Base-by-base conservation (phyloP, 30 jellyfish, hydroid and myxozoan genomes). In the Haliclystus octoradiatus region DNA sequence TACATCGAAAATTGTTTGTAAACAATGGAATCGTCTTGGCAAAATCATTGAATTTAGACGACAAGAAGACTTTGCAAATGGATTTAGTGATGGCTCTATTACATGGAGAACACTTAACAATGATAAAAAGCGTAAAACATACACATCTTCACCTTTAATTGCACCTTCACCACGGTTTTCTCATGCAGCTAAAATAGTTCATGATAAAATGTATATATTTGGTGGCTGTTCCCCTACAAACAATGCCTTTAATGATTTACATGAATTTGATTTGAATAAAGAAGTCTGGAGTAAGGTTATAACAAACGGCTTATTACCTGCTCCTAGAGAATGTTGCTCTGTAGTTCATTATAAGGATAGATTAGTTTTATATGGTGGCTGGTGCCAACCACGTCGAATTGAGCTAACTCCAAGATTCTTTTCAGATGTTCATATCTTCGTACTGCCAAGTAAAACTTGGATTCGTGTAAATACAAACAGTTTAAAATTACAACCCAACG, bases 261-360 rank as follows among this genome's bases (percentile, higher is more conserved):
- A 80, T 66, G 68, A 64, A 52, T 75, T 80, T 28, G 97, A 88
- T 40, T 65, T 88, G 34, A 35, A 74, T 2, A 74, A 62, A 30
- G 68, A 65, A 33, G 49, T 73, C 32, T 88, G 97, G 97, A 73
- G 66, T 28, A 70, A 83, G 57, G 53, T 80, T 40, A 31, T 70
- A 13, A 66, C 84, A 68, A 80, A 67, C 49, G 97, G 97, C 13
- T 70, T 81, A 24, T 27, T 88, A 73, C 97, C 97, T 2, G 92
- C 97, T 0, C 97, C 97, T 15, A 64, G 97, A 26, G 97, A 88
- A 32, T 80, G 97, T 63, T 66, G 94, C 26, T 34, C 94, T 26
- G 30, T 88, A 78, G 93, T 88, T 22, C 83, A 70, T 25, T 80
- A 80, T 50, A 71, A 71, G 2, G 89, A 69, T 1, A 72, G 61